Evolutionary conservation across 2,888 invertebrate genomes (phyloP).

Genomic region (Heliconius erato): DNA sequence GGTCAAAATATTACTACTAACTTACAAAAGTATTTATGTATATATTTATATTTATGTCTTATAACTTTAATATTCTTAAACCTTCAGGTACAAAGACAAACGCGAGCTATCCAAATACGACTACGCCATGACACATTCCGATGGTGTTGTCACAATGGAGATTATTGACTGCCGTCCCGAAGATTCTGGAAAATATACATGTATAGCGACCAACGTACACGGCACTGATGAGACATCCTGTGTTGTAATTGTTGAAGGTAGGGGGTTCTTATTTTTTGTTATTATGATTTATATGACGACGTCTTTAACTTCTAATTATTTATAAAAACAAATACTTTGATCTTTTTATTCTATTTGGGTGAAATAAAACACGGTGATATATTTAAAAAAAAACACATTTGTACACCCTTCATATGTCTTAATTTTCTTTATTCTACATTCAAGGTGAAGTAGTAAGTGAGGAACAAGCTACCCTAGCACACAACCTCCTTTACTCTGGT

Average conservation of each 20-base stretch:
- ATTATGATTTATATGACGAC: no score
- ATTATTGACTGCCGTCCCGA: constrained; percentile 97
- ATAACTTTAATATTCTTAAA: neutral
- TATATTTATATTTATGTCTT: no score
- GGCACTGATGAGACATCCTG: constrained; percentile 98
- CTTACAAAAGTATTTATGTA: no score
- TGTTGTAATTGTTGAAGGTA: constrained; percentile 98
- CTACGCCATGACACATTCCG: constrained; percentile 95
- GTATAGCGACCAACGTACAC: constrained; percentile 96
- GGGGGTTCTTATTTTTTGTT: constrained; percentile 48
- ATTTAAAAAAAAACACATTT: neutral
- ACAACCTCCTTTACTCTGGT: constrained; percentile 95
- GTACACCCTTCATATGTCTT: neutral
- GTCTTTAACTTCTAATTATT: no score
- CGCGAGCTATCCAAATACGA: constrained; percentile 96
- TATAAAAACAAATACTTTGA: no score
- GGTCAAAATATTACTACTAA: no score
- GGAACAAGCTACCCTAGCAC: constrained; percentile 93
- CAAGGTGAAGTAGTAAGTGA: constrained; percentile 91
- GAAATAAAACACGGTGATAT: no score
- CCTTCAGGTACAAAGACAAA: constrained; percentile 91
- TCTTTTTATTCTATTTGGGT: neutral
- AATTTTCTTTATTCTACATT: no score
- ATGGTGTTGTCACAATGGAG: constrained; percentile 99
- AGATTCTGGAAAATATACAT: constrained; percentile 98